Evolutionary conservation across 2,113 vertebrate species (phyloP).

Genomic region (Pyrgilauda ruficollis): DNA sequence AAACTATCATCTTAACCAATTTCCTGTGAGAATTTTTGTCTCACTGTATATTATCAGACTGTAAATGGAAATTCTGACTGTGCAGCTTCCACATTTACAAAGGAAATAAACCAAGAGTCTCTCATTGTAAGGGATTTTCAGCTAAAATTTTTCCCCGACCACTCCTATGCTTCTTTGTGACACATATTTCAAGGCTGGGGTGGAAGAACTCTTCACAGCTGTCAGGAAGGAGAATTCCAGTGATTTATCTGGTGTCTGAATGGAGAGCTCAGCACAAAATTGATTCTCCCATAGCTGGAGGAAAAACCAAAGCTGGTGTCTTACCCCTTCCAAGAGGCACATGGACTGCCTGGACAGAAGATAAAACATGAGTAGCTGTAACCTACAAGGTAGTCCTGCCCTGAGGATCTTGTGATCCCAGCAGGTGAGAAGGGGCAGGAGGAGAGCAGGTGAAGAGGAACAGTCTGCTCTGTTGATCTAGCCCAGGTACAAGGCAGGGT

Average conservation of each 20-base stretch:
- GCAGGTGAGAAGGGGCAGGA: neutral
- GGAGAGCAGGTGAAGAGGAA: neutral
- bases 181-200: neutral
- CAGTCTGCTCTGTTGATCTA: neutral
- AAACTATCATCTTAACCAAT: neutral
- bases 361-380: neutral
- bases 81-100: neutral
- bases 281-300: neutral
- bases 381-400: neutral
- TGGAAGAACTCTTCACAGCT: neutral
- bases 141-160: neutral
- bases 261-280: neutral
- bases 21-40: neutral
- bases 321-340: neutral
- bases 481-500: fast-evolving
- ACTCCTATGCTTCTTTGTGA: neutral
- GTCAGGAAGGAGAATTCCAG: neutral
- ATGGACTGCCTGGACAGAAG: neutral
- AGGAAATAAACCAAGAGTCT: neutral
- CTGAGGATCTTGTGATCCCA: neutral
- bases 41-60: neutral
- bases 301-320: neutral
- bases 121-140: neutral
- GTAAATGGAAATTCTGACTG: neutral
- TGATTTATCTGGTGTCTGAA: neutral